Evolutionary conservation across 2,888 invertebrate genomes (phyloP).

Genomic region (Stenoptilia bipunctidactyla): DNA sequence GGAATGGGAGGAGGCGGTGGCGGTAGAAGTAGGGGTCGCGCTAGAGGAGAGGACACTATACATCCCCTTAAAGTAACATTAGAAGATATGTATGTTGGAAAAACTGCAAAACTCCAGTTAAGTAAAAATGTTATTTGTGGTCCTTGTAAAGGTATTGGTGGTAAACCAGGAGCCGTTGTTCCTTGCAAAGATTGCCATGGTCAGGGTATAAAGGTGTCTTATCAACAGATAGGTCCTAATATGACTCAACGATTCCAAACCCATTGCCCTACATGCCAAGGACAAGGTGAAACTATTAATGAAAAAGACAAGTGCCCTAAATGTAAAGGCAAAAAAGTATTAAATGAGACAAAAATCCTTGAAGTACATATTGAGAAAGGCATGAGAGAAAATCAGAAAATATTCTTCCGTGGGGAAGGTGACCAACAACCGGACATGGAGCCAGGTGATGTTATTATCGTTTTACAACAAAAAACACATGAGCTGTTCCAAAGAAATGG

Average conservation of each 20-base stretch:
- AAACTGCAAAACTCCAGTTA: conserved; percentile 84
- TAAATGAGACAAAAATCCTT: conserved; percentile 84
- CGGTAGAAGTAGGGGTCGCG: conserved; percentile 65
- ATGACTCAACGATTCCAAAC: conserved; percentile 75
- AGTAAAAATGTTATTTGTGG: conserved; percentile 86
- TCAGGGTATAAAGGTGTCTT: conserved; percentile 79
- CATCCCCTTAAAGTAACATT: conserved; percentile 87
- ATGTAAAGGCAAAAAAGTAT: conserved; percentile 88
- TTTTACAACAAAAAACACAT: conserved; percentile 86
- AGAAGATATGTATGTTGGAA: conserved; percentile 93
- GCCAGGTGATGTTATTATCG: conserved; percentile 90
- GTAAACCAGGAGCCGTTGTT: conserved; percentile 76
- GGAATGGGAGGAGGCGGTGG: conserved; percentile 70
- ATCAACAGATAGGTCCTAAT: conserved; percentile 76
- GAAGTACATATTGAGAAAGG: conserved; percentile 93
- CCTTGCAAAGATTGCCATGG: conserved; percentile 83
- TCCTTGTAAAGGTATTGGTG: conserved; percentile 83
- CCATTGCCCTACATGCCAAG: conserved; percentile 74
- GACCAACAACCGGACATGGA: conserved; percentile 90
- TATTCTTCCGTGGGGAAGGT: conserved; percentile 89
- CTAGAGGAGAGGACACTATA: conserved; percentile 84
- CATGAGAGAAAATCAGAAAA: conserved; percentile 88
- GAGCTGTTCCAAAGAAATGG: conserved; percentile 82
- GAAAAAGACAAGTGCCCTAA: conserved; percentile 86
- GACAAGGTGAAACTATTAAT: conserved; percentile 79